Evolutionary conservation across 2,797 vertebrate species (phyloP), one percentile per base, ranked within the genome.

Genomic region (Eurystomus glaucurus): DNA sequence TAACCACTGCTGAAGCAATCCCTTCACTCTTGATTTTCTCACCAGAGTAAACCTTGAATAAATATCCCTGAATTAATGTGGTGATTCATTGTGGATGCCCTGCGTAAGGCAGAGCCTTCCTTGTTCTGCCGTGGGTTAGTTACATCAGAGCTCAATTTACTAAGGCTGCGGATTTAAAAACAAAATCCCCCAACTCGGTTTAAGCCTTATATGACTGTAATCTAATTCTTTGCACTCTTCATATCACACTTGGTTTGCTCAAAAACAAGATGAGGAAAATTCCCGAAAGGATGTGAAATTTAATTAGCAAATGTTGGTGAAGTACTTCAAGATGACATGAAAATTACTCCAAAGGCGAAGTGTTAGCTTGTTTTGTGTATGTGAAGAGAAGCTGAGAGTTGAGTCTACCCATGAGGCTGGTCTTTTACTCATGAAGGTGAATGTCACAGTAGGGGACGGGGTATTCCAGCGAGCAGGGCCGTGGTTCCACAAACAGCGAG

Each of bases 261-360:
- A 88, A 95, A 95, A 95, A 78, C 96, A 95, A 81, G 79, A 88
- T 15, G 79, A 96, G 83, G 72, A 95, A 82, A 93, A 86, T 69
- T 95, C 95, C 93, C 82, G 3, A 80, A 97, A 94, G 96, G 88
- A 94, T 95, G 77, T 82, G 79, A 93, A 88, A 94, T 95, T 92
- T 95, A 95, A 97, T 97, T 96, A 95, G 96, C 85, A 72, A 93
- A 51, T 76, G 74, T 92, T 96, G 94, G 72, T 95, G 90, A 96
- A 96, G 90, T 94, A 90, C 82, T 94, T 96, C 79, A 86, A 78
- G 88, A 93, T 86, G 90, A 62, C 82, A 65, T 25, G 2, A 78
- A 90, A 96, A 86, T 65, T 2, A 69, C 65, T 82, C 26, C 26
- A 37, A 86, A 91, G 83, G 82, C 82, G 65, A 11, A 95, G 71